A percentile compares a stretch with the other conserved stretches of the same genome.
These are phyloP conservation scores for Tholera decimalis DNA, from an alignment of 2,888 invertebrate genomes.

Conservation along the genomic window DNA sequence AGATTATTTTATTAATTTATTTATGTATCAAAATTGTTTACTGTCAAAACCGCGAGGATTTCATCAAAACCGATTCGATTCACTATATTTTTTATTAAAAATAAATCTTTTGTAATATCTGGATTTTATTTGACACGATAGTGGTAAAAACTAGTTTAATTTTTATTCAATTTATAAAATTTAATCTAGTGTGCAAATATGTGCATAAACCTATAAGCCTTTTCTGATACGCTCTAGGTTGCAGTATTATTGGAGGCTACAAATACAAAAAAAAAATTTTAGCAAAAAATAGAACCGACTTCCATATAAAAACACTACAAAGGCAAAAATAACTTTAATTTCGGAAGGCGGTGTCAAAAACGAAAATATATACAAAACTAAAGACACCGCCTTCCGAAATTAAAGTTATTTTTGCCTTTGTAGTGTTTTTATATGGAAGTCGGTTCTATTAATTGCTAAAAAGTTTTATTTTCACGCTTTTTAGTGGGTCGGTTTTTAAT, in stretches of 20 bases:
- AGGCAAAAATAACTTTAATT: no score
- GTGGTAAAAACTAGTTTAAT: slow-evolving; percentile 25
- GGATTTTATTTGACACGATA: slow-evolving; percentile 33
- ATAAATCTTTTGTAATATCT: slow-evolving; percentile 28
- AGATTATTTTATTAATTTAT: slow-evolving; percentile 20
- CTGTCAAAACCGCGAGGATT: slow-evolving; percentile 39
- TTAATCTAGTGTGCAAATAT: slow-evolving; percentile 28
- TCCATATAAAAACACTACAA: no score
- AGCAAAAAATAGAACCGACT: no score
- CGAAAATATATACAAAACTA: no score
- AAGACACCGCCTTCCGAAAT: no score
- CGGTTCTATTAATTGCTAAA: no score
- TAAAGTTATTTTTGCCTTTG: no score
- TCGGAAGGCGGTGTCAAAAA: no score
- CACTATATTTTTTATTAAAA: slow-evolving; percentile 15
- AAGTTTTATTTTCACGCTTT: no score
- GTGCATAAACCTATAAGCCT: slow-evolving; percentile 23
- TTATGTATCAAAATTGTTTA: slow-evolving; percentile 24
- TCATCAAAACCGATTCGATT: slow-evolving; percentile 19
- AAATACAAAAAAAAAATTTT: slow-evolving; percentile 7
- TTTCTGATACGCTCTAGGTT: slow-evolving; percentile 15
- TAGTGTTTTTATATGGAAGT: no score
- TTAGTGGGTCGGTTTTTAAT: no score
- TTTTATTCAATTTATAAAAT: slow-evolving; percentile 45
- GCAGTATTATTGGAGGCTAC: slow-evolving; percentile 2